Conservation (phyloP, 2,888 invertebrate species). For the Xanthorhoe spadicearia region DNA sequence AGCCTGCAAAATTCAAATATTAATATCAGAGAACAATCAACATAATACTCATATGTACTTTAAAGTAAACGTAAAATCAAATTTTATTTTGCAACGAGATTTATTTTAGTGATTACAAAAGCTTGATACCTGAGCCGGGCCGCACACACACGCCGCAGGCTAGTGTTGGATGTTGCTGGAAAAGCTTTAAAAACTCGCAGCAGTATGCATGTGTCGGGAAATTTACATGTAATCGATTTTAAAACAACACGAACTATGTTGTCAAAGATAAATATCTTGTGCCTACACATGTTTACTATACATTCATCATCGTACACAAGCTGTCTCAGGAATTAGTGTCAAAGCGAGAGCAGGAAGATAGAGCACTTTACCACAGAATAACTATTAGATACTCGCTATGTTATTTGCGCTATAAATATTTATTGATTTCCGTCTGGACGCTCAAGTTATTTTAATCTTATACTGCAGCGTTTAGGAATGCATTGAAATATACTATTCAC, state of each 20-base stretch:
- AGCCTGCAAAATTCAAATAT: background rate
- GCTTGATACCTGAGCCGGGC: constrained; percentile 21
- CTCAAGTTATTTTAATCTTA: background rate
- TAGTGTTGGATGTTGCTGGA: constrained; percentile 11
- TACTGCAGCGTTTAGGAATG: constrained; percentile 19
- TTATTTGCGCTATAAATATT: constrained; percentile 7
- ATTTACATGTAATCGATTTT: background rate
- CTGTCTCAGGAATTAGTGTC: constrained; percentile 30
- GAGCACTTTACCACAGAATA: constrained; percentile 25
- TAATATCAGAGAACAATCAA: background rate
- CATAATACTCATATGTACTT: background rate
- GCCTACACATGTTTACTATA: constrained; percentile 16
- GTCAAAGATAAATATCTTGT: background rate
- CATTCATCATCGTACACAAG: constrained; percentile 22
- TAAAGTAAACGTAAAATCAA: background rate
- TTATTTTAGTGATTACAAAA: constrained; percentile 23
- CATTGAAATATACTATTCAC: constrained; percentile 17
- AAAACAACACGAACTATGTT: background rate
- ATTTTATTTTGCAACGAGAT: constrained; percentile 13
- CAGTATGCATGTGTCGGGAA: constrained; percentile 3
- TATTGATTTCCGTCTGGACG: constrained; percentile 1
- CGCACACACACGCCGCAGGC: constrained; percentile 24
- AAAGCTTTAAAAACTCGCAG: constrained; percentile 23
- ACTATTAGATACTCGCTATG: constrained; percentile 15
- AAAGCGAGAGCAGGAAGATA: constrained; percentile 24